Evolutionary conservation across 2,888 invertebrate species (phyloP).

Genomic region (Hedya salicella): DNA sequence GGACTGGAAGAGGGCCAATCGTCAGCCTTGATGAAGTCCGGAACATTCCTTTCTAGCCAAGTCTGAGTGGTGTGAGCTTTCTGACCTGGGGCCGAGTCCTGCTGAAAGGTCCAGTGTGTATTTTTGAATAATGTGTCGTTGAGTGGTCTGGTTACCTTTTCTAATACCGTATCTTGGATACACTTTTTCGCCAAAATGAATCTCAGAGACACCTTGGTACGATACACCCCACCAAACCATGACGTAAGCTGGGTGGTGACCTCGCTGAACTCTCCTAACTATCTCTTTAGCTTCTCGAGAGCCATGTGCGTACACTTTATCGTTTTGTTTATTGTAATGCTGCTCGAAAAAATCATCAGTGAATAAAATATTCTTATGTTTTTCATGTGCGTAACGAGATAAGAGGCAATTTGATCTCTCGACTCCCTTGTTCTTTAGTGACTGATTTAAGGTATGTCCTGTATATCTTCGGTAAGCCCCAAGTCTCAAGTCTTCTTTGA

Average conservation of each 20-base stretch:
- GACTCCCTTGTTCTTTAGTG: constrained; percentile 34
- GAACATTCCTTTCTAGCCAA: constrained; percentile 9
- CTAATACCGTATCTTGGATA: constrained; percentile 27
- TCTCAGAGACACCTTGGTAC: constrained; percentile 12
- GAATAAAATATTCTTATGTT: constrained; percentile 17
- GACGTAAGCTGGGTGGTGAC: constrained; percentile 6
- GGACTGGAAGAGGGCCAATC: constrained; percentile 32
- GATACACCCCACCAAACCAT: constrained; percentile 13
- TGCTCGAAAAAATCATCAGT: constrained; percentile 32
- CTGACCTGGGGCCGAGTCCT: no score
- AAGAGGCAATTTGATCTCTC: constrained; percentile 21
- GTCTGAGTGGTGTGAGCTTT: no score
- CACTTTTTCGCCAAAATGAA: constrained; percentile 32
- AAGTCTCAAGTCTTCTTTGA: no score
- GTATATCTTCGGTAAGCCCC: no score
- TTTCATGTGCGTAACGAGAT: constrained; percentile 14
- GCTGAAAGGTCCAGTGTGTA: neutral
- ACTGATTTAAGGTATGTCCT: constrained; percentile 14
- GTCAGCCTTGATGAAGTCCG: constrained; percentile 1
- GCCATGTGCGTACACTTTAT: constrained; percentile 14
- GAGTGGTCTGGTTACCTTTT: constrained; percentile 29
- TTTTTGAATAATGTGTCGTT: constrained; percentile 9
- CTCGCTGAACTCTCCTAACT: constrained; percentile 4
- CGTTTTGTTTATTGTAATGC: constrained; percentile 22
- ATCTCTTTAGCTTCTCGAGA: constrained; percentile 16